phyloP scores from a whole-genome alignment of 2,797 vertebrate species.

The Monodelphis domestica region DNA sequence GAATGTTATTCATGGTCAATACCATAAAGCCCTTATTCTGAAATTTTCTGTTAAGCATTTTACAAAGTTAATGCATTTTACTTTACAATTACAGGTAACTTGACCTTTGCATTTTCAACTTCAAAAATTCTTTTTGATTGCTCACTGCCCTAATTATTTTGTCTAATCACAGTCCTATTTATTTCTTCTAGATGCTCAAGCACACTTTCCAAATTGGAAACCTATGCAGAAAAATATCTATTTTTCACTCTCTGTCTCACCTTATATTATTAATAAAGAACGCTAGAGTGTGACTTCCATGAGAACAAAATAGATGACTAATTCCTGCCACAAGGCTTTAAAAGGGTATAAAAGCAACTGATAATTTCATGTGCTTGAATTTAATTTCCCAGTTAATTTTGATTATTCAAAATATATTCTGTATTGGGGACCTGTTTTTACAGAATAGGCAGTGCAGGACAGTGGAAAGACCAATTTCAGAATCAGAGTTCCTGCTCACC shows the following conservation, averaged over 20 bases:
- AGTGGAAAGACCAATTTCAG: background rate
- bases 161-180: slow-evolving; percentile 54
- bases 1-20: background rate
- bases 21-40: slow-evolving; percentile 37
- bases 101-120: slow-evolving; percentile 51
- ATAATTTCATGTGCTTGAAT: background rate
- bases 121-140: slow-evolving; percentile 38
- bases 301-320: slow-evolving; percentile 71
- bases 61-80: slow-evolving; percentile 24
- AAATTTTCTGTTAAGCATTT: background rate
- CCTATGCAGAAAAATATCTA: slow-evolving; percentile 68
- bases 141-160: slow-evolving; percentile 46
- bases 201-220: slow-evolving; percentile 71
- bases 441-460: background rate
- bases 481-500: slow-evolving; percentile 20
- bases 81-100: slow-evolving; percentile 49
- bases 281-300: slow-evolving; percentile 69
- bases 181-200: slow-evolving; percentile 35
- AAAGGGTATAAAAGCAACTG: background rate
- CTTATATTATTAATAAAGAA: slow-evolving; percentile 71
- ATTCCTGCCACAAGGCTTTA: slow-evolving; percentile 55
- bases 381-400: slow-evolving; percentile 35
- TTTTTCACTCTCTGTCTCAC: slow-evolving; percentile 73
- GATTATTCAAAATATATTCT: background rate
- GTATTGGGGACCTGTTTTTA: background rate